Percentiles rank a stretch among this genome's conserved stretches.
Conservation (phyloP, 2,797 vertebrate genomes). For the Eptatretus atami region DNA sequence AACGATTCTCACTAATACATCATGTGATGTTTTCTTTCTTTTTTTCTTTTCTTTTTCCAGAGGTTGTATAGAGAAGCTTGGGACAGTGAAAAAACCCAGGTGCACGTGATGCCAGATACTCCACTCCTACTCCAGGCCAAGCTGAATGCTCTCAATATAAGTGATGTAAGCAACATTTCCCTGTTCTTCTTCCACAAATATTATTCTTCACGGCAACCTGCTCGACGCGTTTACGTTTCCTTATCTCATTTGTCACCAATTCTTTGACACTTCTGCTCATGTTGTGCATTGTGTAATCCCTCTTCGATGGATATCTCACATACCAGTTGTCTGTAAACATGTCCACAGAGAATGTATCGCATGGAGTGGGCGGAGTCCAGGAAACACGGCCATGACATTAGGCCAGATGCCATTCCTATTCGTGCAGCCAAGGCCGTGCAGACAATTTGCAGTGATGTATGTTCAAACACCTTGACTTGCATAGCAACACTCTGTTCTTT, state of each 20-base stretch:
- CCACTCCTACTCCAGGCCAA: slow-evolving; percentile 71
- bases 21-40: background rate
- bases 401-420: slow-evolving; percentile 43
- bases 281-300: too few relatives aligned
- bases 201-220: too few relatives aligned
- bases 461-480: slow-evolving; percentile 9
- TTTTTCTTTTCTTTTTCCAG: slow-evolving; percentile 15
- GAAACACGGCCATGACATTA: slow-evolving; percentile 52
- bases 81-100: slow-evolving; percentile 50
- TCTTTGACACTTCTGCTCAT: too few relatives aligned
- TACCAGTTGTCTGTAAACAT: too few relatives aligned
- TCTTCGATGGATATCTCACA: too few relatives aligned
- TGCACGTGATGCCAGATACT: slow-evolving; percentile 40
- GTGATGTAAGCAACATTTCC: slow-evolving; percentile 29
- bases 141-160: slow-evolving; percentile 58
- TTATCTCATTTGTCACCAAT: too few relatives aligned
- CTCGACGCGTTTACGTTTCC: too few relatives aligned
- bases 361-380: slow-evolving; percentile 24
- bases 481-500: too few relatives aligned
- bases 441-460: slow-evolving; percentile 39
- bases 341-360: too few relatives aligned
- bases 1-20: too few relatives aligned
- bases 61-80: slow-evolving; percentile 59
- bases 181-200: too few relatives aligned
- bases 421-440: slow-evolving; percentile 34